A percentile compares a stretch with the other conserved stretches of the same genome.
Conservation (phyloP, 1,140 invertebrate species). For the Onthophagus taurus region DNA sequence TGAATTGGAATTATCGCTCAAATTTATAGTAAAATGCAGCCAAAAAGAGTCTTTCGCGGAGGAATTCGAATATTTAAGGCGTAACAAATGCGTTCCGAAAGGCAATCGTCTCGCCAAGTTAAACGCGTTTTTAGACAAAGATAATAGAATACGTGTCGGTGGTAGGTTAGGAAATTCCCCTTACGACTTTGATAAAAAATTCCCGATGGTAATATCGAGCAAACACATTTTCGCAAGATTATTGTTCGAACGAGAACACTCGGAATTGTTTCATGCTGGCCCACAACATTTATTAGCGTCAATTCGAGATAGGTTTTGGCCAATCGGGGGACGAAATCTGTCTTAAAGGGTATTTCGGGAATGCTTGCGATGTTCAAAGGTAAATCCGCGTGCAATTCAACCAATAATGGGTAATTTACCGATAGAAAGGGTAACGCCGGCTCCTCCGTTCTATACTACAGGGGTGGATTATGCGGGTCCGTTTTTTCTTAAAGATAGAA, state of each 20-base stretch:
- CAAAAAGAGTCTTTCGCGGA: not conserved
- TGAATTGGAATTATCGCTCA: not conserved
- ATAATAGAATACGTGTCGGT: slow-evolving; percentile 19
- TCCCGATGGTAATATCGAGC: slow-evolving; percentile 17
- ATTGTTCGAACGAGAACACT: slow-evolving; percentile 16
- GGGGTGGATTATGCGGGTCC: slow-evolving; percentile 25
- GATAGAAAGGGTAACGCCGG: slow-evolving; percentile 19
- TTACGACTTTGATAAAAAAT: slow-evolving; percentile 12
- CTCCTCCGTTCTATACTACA: slow-evolving; percentile 23
- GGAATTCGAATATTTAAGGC: no score
- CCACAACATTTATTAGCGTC: slow-evolving; percentile 7
- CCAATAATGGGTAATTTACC: slow-evolving; percentile 32
- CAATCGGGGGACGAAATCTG: slow-evolving; percentile 13
- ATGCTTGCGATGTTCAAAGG: slow-evolving; percentile 2
- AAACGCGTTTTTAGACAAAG: slow-evolving; percentile 17
- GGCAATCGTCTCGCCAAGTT: slow-evolving; percentile 14
- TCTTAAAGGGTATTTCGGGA: slow-evolving; percentile 7
- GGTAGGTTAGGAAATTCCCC: slow-evolving; percentile 14
- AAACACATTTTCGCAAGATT: slow-evolving; percentile 14
- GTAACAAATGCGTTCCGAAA: no score
- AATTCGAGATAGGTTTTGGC: slow-evolving; percentile 17
- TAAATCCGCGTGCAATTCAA: slow-evolving; percentile 16
- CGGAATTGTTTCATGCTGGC: slow-evolving; percentile 15
- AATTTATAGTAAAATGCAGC: not conserved
- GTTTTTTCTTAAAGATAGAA: slow-evolving; percentile 4